phyloP scores from a whole-genome alignment of 2,888 invertebrate genomes.

The Drosophila sordidula region DNA sequence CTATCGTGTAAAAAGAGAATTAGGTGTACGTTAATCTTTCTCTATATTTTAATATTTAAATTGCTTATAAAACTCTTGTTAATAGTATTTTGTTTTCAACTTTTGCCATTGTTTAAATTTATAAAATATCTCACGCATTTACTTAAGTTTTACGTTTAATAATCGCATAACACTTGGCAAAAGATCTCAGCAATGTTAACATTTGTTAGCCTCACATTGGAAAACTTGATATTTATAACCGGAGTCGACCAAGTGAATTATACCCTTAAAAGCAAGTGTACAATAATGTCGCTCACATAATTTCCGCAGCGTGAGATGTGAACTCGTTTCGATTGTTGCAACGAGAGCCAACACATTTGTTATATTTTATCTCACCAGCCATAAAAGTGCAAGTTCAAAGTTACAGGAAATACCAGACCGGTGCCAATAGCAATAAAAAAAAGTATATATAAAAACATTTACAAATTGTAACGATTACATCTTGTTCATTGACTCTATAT shows the following conservation, averaged over 20 bases:
- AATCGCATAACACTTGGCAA: background rate
- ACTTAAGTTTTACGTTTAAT: background rate
- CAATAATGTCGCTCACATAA: slow-evolving; percentile 41
- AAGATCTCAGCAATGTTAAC: no score
- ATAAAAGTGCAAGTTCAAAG: slow-evolving; percentile 80
- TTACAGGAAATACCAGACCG: slow-evolving; percentile 63
- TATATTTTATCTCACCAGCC: slow-evolving; percentile 49
- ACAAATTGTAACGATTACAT: slow-evolving; percentile 58
- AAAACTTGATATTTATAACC: background rate
- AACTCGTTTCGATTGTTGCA: slow-evolving; percentile 73
- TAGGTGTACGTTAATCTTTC: no score
- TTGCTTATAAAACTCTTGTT: background rate
- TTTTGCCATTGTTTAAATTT: background rate
- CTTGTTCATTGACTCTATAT: slow-evolving; percentile 60
- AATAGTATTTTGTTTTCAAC: no score
- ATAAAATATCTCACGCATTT: background rate
- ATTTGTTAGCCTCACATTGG: background rate
- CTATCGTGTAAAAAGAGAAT: no score
- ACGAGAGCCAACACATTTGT: slow-evolving; percentile 35
- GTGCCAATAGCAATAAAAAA: slow-evolving; percentile 17
- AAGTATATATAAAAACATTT: background rate
- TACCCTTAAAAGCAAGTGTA: slow-evolving; percentile 27
- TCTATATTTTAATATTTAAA: background rate
- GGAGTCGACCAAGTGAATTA: background rate
- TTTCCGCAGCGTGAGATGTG: slow-evolving; percentile 65